Evolutionary conservation across 2,888 invertebrate species (phyloP).

Genomic region (Hymenopus coronatus): DNA sequence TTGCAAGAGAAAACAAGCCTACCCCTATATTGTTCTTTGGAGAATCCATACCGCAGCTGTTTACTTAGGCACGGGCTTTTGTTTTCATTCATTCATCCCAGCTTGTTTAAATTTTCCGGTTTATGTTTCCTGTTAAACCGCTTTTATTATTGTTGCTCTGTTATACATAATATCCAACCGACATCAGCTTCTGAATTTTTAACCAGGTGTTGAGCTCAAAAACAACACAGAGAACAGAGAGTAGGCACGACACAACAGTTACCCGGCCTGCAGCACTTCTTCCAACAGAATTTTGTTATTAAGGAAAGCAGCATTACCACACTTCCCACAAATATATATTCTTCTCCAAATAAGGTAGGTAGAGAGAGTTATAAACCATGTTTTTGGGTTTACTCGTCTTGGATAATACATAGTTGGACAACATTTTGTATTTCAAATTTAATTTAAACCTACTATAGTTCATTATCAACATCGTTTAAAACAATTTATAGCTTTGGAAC

Average conservation of each 20-base stretch:
- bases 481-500: too few species aligned
- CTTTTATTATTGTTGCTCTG: background rate
- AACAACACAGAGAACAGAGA: background rate
- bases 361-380: too few species aligned
- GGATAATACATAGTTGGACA: too few species aligned
- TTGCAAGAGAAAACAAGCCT: background rate
- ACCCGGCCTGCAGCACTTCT: background rate
- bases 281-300: background rate
- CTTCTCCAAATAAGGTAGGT: too few species aligned
- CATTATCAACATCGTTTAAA: too few species aligned
- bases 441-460: too few species aligned
- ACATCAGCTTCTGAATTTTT: background rate
- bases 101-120: slow-evolving; percentile 3
- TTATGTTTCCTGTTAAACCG: slow-evolving; percentile 4
- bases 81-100: slow-evolving; percentile 2
- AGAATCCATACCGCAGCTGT: background rate
- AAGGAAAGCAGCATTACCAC: background rate
- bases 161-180: background rate
- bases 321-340: too few species aligned
- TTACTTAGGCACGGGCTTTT: background rate
- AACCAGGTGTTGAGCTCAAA: background rate
- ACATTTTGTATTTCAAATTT: too few species aligned
- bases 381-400: too few species aligned
- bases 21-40: background rate
- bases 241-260: background rate